Evolutionary conservation across 92 coral and sea anemone species (phyloP).

Genomic region (Phymanthus crucifer): DNA sequence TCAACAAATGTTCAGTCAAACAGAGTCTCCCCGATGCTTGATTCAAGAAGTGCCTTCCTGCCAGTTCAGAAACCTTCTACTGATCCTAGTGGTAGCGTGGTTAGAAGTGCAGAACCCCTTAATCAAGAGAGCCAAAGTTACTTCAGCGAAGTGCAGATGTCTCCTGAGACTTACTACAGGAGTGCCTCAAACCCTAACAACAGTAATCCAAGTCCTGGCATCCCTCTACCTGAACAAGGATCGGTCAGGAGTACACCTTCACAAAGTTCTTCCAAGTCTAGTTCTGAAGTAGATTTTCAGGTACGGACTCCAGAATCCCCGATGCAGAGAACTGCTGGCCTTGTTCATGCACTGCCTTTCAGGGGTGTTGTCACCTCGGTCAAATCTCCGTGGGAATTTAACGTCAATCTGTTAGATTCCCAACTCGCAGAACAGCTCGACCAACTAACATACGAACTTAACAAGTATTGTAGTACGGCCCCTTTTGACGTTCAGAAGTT

Average conservation of each 20-base stretch:
- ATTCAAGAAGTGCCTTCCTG: background rate
- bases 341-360: slow-evolving; percentile 25
- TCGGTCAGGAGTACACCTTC: background rate
- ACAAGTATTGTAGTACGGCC: slow-evolving; percentile 36
- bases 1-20: background rate
- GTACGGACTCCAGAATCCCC: background rate
- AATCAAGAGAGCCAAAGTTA: background rate
- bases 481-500: slow-evolving; percentile 14
- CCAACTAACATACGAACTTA: slow-evolving; percentile 41
- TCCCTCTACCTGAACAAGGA: background rate
- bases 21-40: background rate
- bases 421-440: slow-evolving; percentile 42
- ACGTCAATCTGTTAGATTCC: slow-evolving; percentile 51
- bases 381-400: slow-evolving; percentile 51
- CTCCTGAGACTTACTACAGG: background rate
- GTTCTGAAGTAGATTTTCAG: slow-evolving; percentile 9
- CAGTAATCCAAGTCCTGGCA: background rate
- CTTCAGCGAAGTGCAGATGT: background rate
- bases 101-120: background rate
- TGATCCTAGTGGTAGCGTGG: background rate
- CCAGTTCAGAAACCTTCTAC: background rate
- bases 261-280: slow-evolving; percentile 10
- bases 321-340: background rate
- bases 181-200: background rate
- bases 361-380: slow-evolving; percentile 57